Evolutionary conservation across 2,797 vertebrate genomes (phyloP).

Genomic region (Onychomys torridus): DNA sequence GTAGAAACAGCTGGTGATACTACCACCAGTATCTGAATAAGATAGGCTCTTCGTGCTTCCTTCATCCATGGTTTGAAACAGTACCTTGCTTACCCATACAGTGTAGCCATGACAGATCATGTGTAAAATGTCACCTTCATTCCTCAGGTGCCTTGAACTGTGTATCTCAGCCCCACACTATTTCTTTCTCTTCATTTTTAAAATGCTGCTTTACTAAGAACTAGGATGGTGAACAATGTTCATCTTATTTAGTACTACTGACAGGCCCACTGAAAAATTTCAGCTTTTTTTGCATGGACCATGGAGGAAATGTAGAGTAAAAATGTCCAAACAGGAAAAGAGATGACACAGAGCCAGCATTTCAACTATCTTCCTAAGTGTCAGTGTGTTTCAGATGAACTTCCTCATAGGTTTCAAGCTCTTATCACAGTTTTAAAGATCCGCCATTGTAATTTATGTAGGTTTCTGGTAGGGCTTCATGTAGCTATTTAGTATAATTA

Average conservation of each 20-base stretch:
- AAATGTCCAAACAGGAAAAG: neutral
- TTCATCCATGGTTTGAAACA: neutral
- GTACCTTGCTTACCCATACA: neutral
- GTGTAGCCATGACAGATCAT: neutral
- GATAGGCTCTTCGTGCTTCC: neutral
- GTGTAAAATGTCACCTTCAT: neutral
- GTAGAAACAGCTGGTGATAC: neutral
- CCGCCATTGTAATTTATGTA: neutral
- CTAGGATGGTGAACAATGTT: neutral
- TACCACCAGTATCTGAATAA: neutral
- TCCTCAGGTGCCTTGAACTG: neutral
- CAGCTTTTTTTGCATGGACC: neutral
- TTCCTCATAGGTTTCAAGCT: neutral
- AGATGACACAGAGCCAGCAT: neutral
- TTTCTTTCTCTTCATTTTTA: neutral
- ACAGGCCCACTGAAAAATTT: neutral
- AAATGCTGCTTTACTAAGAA: neutral
- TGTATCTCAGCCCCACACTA: neutral
- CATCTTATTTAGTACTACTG: neutral
- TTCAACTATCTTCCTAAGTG: neutral
- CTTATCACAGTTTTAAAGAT: neutral
- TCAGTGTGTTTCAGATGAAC: neutral
- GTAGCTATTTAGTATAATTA: neutral
- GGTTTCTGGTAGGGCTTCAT: neutral
- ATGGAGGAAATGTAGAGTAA: neutral